Conservation (phyloP, 2,888 invertebrate species). For the Pecten maximus region DNA sequence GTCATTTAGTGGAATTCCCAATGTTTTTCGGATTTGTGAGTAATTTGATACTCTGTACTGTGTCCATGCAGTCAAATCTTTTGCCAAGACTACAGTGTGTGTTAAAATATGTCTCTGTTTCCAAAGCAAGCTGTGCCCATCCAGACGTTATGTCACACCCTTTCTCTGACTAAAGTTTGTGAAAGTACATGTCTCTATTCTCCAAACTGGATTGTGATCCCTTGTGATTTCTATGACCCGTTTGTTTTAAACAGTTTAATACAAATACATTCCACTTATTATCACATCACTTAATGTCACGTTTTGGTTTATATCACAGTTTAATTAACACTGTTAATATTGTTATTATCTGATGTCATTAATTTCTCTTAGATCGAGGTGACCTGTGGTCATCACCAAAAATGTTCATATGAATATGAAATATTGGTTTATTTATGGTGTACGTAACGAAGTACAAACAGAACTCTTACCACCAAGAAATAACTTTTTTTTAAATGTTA, state of each 20-base stretch:
- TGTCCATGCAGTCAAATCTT: not conserved
- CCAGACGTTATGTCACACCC: not conserved
- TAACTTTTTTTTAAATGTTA: no score
- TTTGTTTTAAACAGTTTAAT: not conserved
- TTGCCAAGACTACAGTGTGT: not conserved
- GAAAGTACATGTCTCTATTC: not conserved
- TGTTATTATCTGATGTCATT: not conserved
- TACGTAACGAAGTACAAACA: no score
- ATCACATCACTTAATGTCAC: not conserved
- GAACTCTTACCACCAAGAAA: no score
- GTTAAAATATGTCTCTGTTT: not conserved
- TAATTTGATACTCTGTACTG: not conserved
- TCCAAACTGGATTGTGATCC: not conserved
- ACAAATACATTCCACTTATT: conserved; percentile 11
- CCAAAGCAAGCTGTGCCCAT: not conserved
- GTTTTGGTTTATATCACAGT: not conserved
- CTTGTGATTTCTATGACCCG: not conserved
- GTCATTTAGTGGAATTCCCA: conserved; percentile 13
- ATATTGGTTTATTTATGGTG: no score
- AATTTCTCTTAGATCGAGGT: not conserved
- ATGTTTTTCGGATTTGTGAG: conserved; percentile 28
- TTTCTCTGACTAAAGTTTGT: no score
- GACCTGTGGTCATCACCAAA: no score
- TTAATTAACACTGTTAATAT: not conserved
- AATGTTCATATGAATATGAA: no score